Evolutionary conservation across 2,113 vertebrate species (phyloP), one percentile per base, ranked within the genome.

Genomic region (Thalassoma bifasciatum): DNA sequence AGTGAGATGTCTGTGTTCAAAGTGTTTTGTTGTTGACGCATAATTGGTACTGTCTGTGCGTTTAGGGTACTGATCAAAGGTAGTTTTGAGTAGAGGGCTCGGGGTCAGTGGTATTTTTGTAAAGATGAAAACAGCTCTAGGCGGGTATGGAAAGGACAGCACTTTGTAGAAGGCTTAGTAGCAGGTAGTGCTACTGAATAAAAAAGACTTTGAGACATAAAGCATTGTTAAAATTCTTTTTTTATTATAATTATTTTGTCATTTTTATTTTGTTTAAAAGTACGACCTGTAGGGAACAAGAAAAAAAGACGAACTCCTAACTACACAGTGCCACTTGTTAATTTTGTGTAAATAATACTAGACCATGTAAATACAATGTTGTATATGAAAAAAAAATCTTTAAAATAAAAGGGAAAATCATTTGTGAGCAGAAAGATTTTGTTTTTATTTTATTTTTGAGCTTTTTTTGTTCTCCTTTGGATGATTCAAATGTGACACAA

Each of bases 331-430:
- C 92, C 92, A 94, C 92, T 93, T 94, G 92, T 93, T 92, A 81
- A 92, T 93, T 93, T 93, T 94, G 85, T 95, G 93, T 94, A 94
- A 93, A 95, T 94, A 92, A 89, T 86, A 90, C 81, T 92, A 91
- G 89, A 93, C 84, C 82, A 60, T 94, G 93, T 94, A 94, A 92
- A 95, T 94, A 95, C 85, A 92, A 92, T 93, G 91, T 93, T 94
- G 92, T 94, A 94, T 93, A 94, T 95, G 92, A 93, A 94, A 92
- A n/a, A 94, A 88, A 94, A 92, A 93, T 85, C 86, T 94, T 94
- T 94, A 91, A 93, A 94, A 93, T 93, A 93, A 94, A 94, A 93
- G 84, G 86, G 90, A 92, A 90, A 92, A 84, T 89, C 84, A 79
- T 90, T 90, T 91, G 89, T 91, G 88, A 88, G 86, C 85, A 88